Evolutionary conservation across 2,888 invertebrate genomes (phyloP).

Genomic region (Chromoteleia sp.): DNA sequence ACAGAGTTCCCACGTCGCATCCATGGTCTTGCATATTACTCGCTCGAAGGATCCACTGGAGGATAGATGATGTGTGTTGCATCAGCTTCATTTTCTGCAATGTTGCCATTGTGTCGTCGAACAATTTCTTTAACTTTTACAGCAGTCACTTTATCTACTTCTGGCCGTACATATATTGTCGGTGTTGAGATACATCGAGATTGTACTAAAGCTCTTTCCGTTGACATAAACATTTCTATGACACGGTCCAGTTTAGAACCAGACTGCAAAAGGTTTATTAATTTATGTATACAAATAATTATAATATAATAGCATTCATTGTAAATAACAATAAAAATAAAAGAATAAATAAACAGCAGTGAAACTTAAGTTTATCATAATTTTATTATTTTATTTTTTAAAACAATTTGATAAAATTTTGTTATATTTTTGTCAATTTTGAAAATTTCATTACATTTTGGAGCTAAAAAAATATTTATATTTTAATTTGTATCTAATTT

Average conservation of each 20-base stretch:
- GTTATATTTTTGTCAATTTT: too few species aligned
- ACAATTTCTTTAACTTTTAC: conserved; percentile 95
- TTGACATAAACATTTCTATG: conserved; percentile 96
- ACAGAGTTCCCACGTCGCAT: conserved; percentile 92
- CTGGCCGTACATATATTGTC: conserved; percentile 92
- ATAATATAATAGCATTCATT: too few species aligned
- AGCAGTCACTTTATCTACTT: conserved; percentile 93
- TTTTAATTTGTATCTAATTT: too few species aligned
- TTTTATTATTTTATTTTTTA: too few species aligned
- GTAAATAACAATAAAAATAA: too few species aligned
- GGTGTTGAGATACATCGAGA: conserved; percentile 93
- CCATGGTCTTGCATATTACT: conserved; percentile 95
- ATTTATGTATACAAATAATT: too few species aligned
- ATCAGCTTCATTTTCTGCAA: conserved; percentile 92
- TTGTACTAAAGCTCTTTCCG: conserved; percentile 93
- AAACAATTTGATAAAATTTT: too few species aligned
- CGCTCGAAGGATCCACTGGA: conserved; percentile 92
- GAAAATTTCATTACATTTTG: too few species aligned
- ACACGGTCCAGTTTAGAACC: conserved; percentile 96
- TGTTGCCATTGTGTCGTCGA: conserved; percentile 92
- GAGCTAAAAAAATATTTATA: too few species aligned
- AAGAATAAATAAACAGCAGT: too few species aligned
- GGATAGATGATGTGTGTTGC: conserved; percentile 97
- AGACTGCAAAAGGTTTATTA: conserved; percentile 87
- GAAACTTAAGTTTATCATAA: too few species aligned